Conservation (phyloP, 2,888 invertebrate species). For the Hirtodrosophila histrioides region DNA sequence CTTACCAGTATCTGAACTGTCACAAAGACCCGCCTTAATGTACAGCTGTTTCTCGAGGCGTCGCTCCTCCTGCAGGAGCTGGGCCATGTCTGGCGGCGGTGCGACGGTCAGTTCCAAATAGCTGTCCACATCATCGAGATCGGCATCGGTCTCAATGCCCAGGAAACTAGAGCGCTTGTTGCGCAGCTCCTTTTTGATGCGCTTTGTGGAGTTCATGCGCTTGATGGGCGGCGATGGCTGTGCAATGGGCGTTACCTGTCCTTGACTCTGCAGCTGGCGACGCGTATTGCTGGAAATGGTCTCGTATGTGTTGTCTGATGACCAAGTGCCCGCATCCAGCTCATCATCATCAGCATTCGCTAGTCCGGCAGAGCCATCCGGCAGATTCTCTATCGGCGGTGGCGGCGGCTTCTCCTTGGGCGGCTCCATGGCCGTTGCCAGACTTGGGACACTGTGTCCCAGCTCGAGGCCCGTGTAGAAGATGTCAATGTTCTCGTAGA, state of each 20-base stretch:
- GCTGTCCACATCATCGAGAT: constrained; percentile 86
- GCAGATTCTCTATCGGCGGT: constrained; percentile 86
- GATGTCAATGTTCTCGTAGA: constrained; percentile 87
- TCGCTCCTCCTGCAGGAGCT: constrained; percentile 91
- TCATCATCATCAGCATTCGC: constrained; percentile 51
- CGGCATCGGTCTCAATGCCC: constrained; percentile 90
- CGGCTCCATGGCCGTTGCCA: constrained; percentile 86
- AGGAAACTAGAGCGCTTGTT: constrained; percentile 94
- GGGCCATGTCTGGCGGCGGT: constrained; percentile 92
- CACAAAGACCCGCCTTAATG: constrained; percentile 89
- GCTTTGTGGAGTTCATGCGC: constrained; percentile 91
- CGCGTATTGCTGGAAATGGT: constrained; percentile 75
- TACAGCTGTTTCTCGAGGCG: constrained; percentile 91
- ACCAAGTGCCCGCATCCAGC: constrained; percentile 77
- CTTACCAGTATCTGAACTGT: constrained; percentile 87
- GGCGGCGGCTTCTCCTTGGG: constrained; percentile 95
- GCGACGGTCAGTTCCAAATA: constrained; percentile 89
- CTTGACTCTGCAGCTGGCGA: constrained; percentile 47
- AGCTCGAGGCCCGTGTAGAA: constrained; percentile 84
- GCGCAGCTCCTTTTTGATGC: constrained; percentile 93
- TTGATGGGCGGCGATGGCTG: constrained; percentile 86
- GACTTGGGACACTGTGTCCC: constrained; percentile 15
- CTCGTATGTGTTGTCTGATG: constrained; percentile 82
- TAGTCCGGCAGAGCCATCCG: constrained; percentile 10
- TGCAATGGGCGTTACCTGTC: constrained; percentile 29